A percentile compares a stretch with the other conserved stretches of the same genome.
phyloP scores from a whole-genome alignment of 2,888 invertebrate genomes.

The Nemotelus nigrinus region DNA sequence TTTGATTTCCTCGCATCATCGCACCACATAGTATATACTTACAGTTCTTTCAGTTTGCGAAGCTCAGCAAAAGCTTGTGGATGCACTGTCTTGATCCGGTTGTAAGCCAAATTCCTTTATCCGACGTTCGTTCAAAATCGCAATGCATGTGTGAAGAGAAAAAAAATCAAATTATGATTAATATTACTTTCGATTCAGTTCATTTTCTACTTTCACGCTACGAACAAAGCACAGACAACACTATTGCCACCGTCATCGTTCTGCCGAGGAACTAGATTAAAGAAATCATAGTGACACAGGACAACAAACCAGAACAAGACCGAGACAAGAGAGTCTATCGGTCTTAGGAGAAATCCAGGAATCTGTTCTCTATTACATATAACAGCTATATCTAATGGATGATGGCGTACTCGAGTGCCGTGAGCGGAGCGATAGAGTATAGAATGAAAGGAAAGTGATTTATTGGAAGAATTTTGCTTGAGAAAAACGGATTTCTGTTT shows the following conservation, averaged over 20 bases:
- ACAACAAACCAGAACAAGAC: constrained; percentile 15
- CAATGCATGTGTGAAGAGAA: constrained; percentile 20
- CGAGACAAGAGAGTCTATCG: background rate
- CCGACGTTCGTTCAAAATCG: background rate
- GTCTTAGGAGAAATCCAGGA: constrained; percentile 4
- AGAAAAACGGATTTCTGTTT: constrained; percentile 33
- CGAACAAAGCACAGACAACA: background rate
- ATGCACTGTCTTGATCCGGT: constrained; percentile 65
- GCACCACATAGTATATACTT: constrained; percentile 58
- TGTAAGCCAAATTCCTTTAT: constrained; percentile 61
- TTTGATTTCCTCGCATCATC: too few species aligned
- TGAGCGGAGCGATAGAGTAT: background rate
- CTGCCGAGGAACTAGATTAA: constrained; percentile 32
- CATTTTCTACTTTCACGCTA: constrained; percentile 23
- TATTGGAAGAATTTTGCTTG: constrained; percentile 35
- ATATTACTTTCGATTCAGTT: constrained; percentile 23
- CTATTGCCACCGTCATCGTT: background rate
- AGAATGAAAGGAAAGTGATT: constrained; percentile 31
- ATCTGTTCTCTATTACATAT: constrained; percentile 27
- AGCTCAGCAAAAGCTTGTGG: constrained; percentile 65
- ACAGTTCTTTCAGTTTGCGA: constrained; percentile 66
- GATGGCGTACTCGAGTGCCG: background rate
- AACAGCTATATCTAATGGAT: background rate
- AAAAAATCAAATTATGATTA: constrained; percentile 39
- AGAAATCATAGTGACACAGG: constrained; percentile 28